Evolutionary conservation across 2,888 invertebrate genomes (phyloP).

Genomic region (Flexamia atlantica): DNA sequence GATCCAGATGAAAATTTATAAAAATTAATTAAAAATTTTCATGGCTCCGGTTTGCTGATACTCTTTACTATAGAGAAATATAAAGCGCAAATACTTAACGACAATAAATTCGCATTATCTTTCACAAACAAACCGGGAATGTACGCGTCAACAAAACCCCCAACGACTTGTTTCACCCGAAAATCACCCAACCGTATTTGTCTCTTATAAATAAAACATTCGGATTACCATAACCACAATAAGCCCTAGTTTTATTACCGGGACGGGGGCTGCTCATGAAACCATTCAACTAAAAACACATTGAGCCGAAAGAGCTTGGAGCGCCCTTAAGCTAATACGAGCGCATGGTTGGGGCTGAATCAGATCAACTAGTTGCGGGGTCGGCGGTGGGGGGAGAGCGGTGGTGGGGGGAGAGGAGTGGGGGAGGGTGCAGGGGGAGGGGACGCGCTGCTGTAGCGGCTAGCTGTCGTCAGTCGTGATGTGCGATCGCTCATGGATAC

Average conservation of each 20-base stretch:
- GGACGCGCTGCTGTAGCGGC: too few relatives aligned
- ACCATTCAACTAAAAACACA: slow-evolving; percentile 57
- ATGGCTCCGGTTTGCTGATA: too few relatives aligned
- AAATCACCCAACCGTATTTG: slow-evolving; percentile 12
- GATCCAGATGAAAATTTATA: too few relatives aligned
- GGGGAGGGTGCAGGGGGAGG: background rate
- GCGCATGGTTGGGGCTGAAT: slow-evolving; percentile 47
- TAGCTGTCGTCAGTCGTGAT: slow-evolving; percentile 60
- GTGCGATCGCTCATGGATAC: slow-evolving; percentile 62
- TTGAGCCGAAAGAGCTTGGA: slow-evolving; percentile 45
- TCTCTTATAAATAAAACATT: slow-evolving; percentile 15
- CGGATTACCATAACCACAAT: slow-evolving; percentile 23
- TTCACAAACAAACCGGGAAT: too few relatives aligned
- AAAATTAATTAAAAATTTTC: too few relatives aligned
- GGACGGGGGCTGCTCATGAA: slow-evolving; percentile 24
- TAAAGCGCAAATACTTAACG: too few relatives aligned
- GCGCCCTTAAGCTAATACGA: slow-evolving; percentile 50
- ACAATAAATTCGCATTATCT: too few relatives aligned
- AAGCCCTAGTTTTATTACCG: slow-evolving; percentile 16
- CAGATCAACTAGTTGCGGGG: slow-evolving; percentile 47
- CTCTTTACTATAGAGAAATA: too few relatives aligned
- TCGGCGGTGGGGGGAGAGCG: background rate
- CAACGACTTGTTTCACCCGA: background rate
- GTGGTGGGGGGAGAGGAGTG: slow-evolving; percentile 9
- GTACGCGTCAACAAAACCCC: background rate